Evolutionary conservation across 2,888 invertebrate species (phyloP).

Genomic region (Andrena minutula): DNA sequence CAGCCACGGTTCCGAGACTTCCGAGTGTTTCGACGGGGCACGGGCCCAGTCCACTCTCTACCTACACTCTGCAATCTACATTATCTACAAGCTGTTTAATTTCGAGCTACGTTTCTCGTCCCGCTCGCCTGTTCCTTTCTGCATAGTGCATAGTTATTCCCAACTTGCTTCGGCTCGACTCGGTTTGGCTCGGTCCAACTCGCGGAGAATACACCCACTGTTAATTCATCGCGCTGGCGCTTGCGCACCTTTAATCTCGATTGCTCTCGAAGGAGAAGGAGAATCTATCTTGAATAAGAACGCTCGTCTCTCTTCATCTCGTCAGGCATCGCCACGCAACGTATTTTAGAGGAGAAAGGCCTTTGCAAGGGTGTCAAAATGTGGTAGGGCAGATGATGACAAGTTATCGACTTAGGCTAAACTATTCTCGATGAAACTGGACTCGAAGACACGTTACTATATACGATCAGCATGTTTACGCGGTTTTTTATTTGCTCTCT

Average conservation of each 20-base stretch:
- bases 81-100: conserved; percentile 42
- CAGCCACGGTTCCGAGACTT: not conserved
- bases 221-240: not conserved
- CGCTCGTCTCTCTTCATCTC: not conserved
- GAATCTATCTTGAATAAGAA: not conserved
- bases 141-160: not conserved
- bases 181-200: conserved; percentile 1
- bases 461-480: not conserved
- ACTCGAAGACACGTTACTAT: no score
- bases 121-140: not conserved
- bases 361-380: not conserved
- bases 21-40: not conserved
- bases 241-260: conserved; percentile 4
- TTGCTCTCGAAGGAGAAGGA: not conserved
- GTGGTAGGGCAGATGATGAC: not conserved
- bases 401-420: no score
- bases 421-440: no score
- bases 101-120: conserved; percentile 20
- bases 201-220: not conserved
- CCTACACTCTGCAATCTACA: no score
- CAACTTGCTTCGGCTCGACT: conserved; percentile 11
- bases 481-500: not conserved
- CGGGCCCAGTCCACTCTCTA: conserved; percentile 26
- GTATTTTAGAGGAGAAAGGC: not conserved
- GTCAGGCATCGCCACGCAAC: not conserved